Evolutionary conservation across 2,113 vertebrate genomes (phyloP).

Genomic region (Stegostoma tigrinum): DNA sequence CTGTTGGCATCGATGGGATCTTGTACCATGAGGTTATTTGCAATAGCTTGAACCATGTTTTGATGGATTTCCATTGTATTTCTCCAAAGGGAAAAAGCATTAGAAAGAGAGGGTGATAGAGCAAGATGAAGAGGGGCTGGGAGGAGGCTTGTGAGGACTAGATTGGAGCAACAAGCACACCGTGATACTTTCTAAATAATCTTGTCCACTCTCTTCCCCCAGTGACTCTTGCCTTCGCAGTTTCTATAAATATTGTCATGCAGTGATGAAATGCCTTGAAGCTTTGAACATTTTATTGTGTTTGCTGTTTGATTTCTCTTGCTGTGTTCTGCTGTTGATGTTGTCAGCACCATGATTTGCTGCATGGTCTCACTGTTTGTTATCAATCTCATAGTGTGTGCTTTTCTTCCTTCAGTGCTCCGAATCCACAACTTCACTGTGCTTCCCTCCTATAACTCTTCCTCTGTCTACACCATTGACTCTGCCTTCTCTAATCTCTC

Average conservation of each 20-base stretch:
- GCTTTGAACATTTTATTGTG: neutral
- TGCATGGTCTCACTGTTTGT: slow-evolving; percentile 39
- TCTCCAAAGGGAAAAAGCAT: neutral
- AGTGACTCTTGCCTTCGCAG: too few species aligned
- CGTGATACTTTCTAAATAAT: neutral
- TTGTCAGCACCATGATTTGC: neutral
- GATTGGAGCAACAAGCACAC: neutral
- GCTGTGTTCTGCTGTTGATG: neutral
- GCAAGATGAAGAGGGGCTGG: neutral
- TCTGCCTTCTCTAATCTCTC: slow-evolving; percentile 97
- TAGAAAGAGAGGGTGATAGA: neutral
- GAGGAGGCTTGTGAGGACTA: neutral
- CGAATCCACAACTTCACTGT: slow-evolving; percentile 95
- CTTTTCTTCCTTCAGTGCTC: slow-evolving; percentile 69
- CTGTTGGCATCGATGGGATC: too few species aligned
- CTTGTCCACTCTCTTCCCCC: neutral
- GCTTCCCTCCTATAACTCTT: slow-evolving; percentile 83
- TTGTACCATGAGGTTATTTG: too few species aligned
- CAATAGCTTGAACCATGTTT: too few species aligned
- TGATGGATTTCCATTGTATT: too few species aligned
- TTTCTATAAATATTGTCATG: neutral
- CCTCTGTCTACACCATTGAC: slow-evolving; percentile 94
- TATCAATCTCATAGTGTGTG: slow-evolving; percentile 52
- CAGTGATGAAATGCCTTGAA: neutral
- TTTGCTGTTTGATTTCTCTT: slow-evolving; percentile 5